Evolutionary conservation across 2,113 vertebrate species (phyloP).

Genomic region (Platysternon megacephalum): DNA sequence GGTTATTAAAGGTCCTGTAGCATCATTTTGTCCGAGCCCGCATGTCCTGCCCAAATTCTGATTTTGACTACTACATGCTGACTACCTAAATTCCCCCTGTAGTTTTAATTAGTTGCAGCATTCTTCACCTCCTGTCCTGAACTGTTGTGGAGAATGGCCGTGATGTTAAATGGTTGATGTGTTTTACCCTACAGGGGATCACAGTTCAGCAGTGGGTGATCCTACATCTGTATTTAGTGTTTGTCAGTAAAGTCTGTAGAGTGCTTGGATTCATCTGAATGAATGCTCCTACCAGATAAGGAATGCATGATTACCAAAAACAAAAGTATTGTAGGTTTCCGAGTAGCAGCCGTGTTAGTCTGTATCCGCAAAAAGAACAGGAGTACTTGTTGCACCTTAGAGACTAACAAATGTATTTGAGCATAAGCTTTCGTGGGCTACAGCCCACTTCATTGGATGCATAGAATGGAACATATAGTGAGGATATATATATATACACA

Average conservation of each 20-base stretch:
- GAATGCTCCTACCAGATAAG: not conserved
- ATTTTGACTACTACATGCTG: not conserved
- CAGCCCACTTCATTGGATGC: too few relatives aligned
- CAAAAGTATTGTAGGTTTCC: not conserved
- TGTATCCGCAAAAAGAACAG: too few relatives aligned
- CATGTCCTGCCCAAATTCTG: rapidly evolving
- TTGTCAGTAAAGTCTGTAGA: not conserved
- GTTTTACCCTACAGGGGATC: not conserved
- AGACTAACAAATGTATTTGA: too few relatives aligned
- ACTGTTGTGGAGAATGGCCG: not conserved
- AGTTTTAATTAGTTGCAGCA: rapidly evolving
- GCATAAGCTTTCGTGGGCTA: too few relatives aligned
- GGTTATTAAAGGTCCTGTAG: not conserved
- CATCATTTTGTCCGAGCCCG: not conserved
- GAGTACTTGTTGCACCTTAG: too few relatives aligned
- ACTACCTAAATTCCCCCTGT: not conserved
- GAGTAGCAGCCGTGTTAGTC: too few relatives aligned
- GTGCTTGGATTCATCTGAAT: not conserved
- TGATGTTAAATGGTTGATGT: not conserved
- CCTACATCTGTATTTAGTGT: rapidly evolving
- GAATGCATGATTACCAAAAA: not conserved
- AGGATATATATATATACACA: too few relatives aligned
- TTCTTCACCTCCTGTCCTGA: not conserved
- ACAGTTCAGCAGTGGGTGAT: not conserved
- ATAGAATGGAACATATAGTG: too few relatives aligned